Conservation (phyloP, 2,888 invertebrate species). For the Drosophila sordidula region DNA sequence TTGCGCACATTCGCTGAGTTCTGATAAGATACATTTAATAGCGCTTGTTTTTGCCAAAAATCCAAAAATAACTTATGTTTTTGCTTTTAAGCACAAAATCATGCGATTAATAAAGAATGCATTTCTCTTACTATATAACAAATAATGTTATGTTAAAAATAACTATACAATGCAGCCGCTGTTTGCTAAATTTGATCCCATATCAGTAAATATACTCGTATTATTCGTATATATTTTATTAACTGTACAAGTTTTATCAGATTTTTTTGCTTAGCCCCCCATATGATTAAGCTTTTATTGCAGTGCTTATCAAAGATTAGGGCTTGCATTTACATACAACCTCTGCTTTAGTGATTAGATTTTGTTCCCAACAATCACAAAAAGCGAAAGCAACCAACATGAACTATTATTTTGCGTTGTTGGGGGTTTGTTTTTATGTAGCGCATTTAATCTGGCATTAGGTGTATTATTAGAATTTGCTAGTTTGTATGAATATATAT, state of each 20-base stretch:
- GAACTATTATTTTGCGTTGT: conserved; percentile 21
- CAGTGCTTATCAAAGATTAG: conserved; percentile 69
- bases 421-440: conserved; percentile 7
- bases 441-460: not conserved
- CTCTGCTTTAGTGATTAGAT: conserved; percentile 40
- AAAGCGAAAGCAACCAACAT: conserved; percentile 8
- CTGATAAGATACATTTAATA: conserved; percentile 68
- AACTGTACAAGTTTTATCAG: conserved; percentile 52
- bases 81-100: conserved; percentile 30
- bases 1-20: conserved; percentile 29
- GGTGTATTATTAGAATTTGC: not conserved
- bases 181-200: not conserved
- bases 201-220: not conserved
- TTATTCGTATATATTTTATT: conserved; percentile 16
- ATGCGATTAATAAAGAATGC: conserved; percentile 41
- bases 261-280: conserved; percentile 22
- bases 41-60: conserved; percentile 40
- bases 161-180: not conserved
- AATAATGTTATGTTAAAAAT: not conserved
- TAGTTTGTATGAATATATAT: not conserved
- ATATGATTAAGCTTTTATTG: conserved; percentile 66
- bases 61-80: conserved; percentile 12
- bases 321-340: conserved; percentile 46
- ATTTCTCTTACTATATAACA: not conserved
- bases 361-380: conserved; percentile 19